phyloP scores from a whole-genome alignment of 2,797 vertebrate species.

The Crypturellus tataupa region DNA sequence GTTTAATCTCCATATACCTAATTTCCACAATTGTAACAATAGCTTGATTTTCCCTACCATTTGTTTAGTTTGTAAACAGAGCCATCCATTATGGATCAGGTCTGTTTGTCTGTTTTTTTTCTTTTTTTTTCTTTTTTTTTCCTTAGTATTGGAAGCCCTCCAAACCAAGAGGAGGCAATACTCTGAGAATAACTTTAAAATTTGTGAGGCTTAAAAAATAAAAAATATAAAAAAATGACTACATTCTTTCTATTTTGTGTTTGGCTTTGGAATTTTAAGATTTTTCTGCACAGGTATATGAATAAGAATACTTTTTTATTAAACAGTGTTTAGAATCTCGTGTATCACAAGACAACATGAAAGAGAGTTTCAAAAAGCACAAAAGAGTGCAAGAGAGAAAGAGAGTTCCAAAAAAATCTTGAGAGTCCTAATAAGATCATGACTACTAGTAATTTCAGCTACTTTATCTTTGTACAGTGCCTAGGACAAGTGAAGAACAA shows the following conservation, averaged over 20 bases:
- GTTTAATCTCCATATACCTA: background rate
- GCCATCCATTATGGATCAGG: background rate
- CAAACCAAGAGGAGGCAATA: background rate
- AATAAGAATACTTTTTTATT: background rate
- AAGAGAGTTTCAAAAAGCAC: background rate
- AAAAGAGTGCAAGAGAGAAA: background rate
- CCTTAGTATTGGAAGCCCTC: background rate
- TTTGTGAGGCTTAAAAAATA: background rate
- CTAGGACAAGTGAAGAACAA: background rate
- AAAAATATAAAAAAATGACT: background rate
- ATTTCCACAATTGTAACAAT: background rate
- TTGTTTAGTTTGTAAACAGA: constrained; percentile 10
- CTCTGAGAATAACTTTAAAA: background rate
- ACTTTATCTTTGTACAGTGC: background rate
- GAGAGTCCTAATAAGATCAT: background rate
- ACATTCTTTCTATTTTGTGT: background rate
- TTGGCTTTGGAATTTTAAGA: background rate
- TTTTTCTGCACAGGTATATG: background rate
- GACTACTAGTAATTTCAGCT: background rate
- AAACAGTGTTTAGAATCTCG: background rate
- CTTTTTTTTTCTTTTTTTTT: background rate
- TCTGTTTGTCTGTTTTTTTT: background rate
- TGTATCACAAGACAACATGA: background rate
- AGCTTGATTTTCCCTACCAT: background rate
- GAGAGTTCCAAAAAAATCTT: background rate